Conservation (phyloP, 2,113 vertebrate genomes). For the Pelmatolapia mariae region DNA sequence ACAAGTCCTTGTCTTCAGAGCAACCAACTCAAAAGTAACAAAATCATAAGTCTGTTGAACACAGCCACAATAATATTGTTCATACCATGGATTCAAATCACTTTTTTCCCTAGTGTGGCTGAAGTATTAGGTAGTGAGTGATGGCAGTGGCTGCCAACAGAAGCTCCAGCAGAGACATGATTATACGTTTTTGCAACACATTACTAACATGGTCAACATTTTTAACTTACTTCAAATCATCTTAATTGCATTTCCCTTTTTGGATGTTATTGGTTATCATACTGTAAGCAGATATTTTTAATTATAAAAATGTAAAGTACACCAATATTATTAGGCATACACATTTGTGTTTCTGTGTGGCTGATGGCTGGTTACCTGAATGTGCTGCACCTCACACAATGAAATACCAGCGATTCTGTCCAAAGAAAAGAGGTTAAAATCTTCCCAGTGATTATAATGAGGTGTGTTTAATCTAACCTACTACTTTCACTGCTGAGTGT, state of each 20-base stretch:
- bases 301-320: neutral
- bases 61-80: neutral
- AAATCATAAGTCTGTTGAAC: neutral
- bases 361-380: neutral
- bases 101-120: neutral
- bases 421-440: neutral
- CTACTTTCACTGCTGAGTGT: neutral
- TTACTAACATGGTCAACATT: fast-evolving
- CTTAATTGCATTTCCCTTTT: neutral
- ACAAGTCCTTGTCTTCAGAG: neutral
- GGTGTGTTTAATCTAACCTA: neutral
- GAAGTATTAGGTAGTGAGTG: neutral
- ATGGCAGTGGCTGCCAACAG: fast-evolving
- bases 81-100: neutral
- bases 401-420: neutral
- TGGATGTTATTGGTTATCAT: fast-evolving
- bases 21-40: neutral
- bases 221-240: neutral
- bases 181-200: neutral
- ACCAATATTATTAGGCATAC: neutral
- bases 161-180: neutral
- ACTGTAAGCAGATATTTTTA: neutral
- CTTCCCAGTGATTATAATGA: neutral
- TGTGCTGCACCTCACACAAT: neutral
- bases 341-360: neutral